These are phyloP conservation scores for Drosophila vallismaia DNA, from an alignment of 2,888 invertebrate species.

Conservation along the genomic window DNA sequence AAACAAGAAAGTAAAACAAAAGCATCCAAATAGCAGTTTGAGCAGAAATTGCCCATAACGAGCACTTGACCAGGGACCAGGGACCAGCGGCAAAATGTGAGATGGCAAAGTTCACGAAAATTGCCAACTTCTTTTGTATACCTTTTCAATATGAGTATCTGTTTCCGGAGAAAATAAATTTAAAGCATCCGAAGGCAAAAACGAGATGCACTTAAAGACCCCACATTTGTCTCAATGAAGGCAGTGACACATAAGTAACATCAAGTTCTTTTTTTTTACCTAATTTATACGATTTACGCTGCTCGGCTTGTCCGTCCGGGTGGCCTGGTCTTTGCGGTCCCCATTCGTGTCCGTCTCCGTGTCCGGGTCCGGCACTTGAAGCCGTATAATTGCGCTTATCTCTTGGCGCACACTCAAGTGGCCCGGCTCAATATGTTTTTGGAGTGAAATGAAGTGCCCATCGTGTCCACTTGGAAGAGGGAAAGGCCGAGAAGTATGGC, in stretches of 20 bases:
- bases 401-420: slow-evolving; percentile 79
- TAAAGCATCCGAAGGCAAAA: slow-evolving; percentile 49
- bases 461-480: slow-evolving; percentile 54
- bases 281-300: slow-evolving; percentile 67
- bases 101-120: slow-evolving; percentile 60
- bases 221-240: slow-evolving; percentile 72
- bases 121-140: slow-evolving; percentile 49
- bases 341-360: slow-evolving; percentile 34
- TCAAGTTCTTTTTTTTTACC: slow-evolving; percentile 58
- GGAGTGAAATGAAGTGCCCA: slow-evolving; percentile 74
- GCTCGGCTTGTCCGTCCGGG: not conserved
- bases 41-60: slow-evolving; percentile 75
- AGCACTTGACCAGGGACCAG: slow-evolving; percentile 65
- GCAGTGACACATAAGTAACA: slow-evolving; percentile 68
- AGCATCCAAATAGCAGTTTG: slow-evolving; percentile 59
- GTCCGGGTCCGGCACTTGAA: slow-evolving; percentile 56
- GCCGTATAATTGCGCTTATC: slow-evolving; percentile 80
- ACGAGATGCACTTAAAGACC: slow-evolving; percentile 67
- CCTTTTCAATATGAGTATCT: slow-evolving; percentile 58
- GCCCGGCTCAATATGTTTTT: slow-evolving; percentile 73
- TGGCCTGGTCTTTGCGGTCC: slow-evolving; percentile 18
- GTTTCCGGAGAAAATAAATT: slow-evolving; percentile 48
- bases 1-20: slow-evolving; percentile 61
- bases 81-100: slow-evolving; percentile 65
- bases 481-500: slow-evolving; percentile 6